A percentile compares a stretch with the other conserved stretches of the same genome.
Evolutionary conservation across 2,888 invertebrate genomes (phyloP).

Genomic region (Oeneis ivallda): DNA sequence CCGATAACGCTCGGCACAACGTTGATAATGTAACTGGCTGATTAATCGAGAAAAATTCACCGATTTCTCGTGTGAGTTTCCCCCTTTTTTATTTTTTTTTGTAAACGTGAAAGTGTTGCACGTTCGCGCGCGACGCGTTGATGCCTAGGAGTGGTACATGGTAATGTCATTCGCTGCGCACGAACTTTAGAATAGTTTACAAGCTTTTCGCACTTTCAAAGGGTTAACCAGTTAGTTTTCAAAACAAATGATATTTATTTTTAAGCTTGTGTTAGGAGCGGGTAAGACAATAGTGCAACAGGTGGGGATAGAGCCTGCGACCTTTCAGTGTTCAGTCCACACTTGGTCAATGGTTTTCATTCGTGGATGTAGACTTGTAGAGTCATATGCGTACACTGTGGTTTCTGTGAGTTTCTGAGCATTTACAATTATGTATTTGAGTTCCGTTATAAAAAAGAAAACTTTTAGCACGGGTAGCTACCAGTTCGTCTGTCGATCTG

Average conservation of each 20-base stretch:
- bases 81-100: constrained; percentile 57
- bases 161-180: constrained; percentile 27
- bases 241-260: constrained; percentile 13
- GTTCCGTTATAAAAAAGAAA: too few species aligned
- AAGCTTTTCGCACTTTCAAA: constrained; percentile 22
- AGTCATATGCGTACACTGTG: too few species aligned
- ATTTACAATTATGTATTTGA: too few species aligned
- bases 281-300: too few species aligned
- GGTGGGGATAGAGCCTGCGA: too few species aligned
- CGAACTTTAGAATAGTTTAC: constrained; percentile 25
- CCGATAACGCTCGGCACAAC: constrained; percentile 48
- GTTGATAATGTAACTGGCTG: constrained; percentile 50
- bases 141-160: constrained; percentile 58
- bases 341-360: too few species aligned
- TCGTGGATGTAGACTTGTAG: too few species aligned
- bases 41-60: constrained; percentile 50
- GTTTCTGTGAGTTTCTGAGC: too few species aligned
- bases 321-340: too few species aligned
- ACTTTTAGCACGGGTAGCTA: too few species aligned
- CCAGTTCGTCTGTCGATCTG: too few species aligned
- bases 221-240: constrained; percentile 5
- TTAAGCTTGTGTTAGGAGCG: too few species aligned
- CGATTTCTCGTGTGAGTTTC: constrained; percentile 56
- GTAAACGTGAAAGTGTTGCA: constrained; percentile 69
- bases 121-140: constrained; percentile 64